Conservation (phyloP, 2,888 invertebrate species). For the Scaptomyza parva region DNA sequence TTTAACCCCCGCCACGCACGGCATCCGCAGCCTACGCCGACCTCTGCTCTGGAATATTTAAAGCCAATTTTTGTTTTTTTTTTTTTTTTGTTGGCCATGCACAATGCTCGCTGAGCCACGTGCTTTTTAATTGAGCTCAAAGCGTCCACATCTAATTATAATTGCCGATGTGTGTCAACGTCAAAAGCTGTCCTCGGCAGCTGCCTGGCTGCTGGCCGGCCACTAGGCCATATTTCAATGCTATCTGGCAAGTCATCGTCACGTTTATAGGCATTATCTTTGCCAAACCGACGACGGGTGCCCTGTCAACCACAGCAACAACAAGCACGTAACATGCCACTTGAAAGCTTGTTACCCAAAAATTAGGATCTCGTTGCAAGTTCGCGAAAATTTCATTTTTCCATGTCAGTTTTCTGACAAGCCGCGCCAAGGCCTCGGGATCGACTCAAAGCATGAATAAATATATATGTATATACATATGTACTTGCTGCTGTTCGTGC, state of each 20-base stretch:
- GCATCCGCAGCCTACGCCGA: neutral
- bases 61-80: conserved; percentile 64
- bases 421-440: too few relatives aligned
- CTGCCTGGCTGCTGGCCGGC: neutral
- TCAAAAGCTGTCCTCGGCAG: neutral
- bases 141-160: conserved; percentile 73
- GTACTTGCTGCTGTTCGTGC: too few relatives aligned
- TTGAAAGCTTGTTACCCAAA: conserved; percentile 27
- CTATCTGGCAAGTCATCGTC: conserved; percentile 66
- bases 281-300: conserved; percentile 17
- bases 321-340: conserved; percentile 5
- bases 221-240: conserved; percentile 55
- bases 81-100: conserved; percentile 6
- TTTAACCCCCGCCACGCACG: conserved; percentile 20
- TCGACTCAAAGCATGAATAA: conserved; percentile 13
- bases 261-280: conserved; percentile 70
- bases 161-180: conserved; percentile 53
- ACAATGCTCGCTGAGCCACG: conserved; percentile 56
- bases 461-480: too few relatives aligned
- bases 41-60: conserved; percentile 58
- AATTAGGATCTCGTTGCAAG: conserved; percentile 48
- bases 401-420: conserved; percentile 64
- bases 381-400: conserved; percentile 53
- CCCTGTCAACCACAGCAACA: conserved; percentile 10
- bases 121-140: conserved; percentile 69